phyloP scores from a whole-genome alignment of 2,113 vertebrate species.

The Dryoscopus gambensis region DNA sequence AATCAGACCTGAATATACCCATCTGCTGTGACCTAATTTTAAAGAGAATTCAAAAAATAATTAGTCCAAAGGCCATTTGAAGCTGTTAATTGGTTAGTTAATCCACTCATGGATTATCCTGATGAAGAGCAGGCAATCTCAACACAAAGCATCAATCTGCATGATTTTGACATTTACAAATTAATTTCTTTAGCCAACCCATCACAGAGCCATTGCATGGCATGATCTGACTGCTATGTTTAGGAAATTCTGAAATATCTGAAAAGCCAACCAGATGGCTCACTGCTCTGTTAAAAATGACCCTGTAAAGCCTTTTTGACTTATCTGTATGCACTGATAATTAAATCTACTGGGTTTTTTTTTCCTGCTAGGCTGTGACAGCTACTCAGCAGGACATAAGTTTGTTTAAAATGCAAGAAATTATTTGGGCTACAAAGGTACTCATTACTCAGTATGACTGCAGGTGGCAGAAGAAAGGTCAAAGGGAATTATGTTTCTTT shows the following conservation, averaged over 20 bases:
- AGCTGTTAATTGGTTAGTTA: slow-evolving; percentile 19
- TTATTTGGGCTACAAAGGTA: neutral
- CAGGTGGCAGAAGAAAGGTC: neutral
- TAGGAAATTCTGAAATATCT: neutral
- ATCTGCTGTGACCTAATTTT: slow-evolving; percentile 6
- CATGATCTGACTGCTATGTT: neutral
- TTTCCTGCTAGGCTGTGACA: neutral
- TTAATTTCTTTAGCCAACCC: neutral
- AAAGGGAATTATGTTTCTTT: neutral
- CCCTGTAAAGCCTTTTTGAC: neutral
- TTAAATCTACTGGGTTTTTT: neutral
- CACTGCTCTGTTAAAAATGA: neutral
- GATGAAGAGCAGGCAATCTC: neutral
- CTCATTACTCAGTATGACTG: neutral
- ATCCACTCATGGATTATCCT: slow-evolving; percentile 17
- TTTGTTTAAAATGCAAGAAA: slow-evolving; percentile 27
- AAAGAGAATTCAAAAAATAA: slow-evolving; percentile 21
- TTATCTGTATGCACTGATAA: neutral
- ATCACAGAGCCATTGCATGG: neutral
- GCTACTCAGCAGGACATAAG: neutral
- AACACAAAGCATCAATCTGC: neutral
- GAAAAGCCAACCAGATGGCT: neutral
- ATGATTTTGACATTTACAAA: neutral
- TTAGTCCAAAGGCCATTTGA: neutral
- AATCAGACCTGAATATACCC: neutral